phyloP scores from a whole-genome alignment of 2,888 invertebrate genomes.

The Ctena decussata region DNA sequence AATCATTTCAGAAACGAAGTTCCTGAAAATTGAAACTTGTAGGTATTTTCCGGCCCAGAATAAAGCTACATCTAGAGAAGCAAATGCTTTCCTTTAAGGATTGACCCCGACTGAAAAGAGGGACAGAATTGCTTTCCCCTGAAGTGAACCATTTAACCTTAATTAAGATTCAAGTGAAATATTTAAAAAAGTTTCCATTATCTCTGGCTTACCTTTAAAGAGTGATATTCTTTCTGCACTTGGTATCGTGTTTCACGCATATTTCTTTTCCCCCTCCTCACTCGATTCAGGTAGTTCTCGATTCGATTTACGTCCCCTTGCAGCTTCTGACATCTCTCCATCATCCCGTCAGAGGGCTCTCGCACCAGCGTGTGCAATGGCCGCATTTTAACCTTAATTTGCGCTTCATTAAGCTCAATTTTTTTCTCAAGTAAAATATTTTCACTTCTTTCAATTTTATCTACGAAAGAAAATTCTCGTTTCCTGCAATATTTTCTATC shows the following conservation, averaged over 20 bases:
- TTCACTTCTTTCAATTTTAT: conserved; percentile 67
- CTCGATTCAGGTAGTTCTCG: conserved; percentile 60
- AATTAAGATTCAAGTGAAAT: no score
- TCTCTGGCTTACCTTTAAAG: conserved; percentile 47
- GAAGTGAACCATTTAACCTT: no score
- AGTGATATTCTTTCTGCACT: conserved; percentile 76
- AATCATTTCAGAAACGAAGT: no score
- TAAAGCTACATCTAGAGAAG: no score
- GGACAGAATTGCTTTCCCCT: no score
- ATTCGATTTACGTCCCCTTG: conserved; percentile 69
- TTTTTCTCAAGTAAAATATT: conserved; percentile 67
- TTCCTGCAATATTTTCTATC: conserved; percentile 69
- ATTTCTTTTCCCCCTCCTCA: conserved; percentile 63
- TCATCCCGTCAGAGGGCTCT: conserved; percentile 63
- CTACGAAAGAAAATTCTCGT: conserved; percentile 66
- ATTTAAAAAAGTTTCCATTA: no score
- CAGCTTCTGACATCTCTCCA: conserved; percentile 60
- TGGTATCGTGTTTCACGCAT: conserved; percentile 67
- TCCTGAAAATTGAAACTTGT: no score
- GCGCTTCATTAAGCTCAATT: conserved; percentile 60
- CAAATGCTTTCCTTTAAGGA: no score
- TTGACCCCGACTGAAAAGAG: no score
- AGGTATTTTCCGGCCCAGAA: no score
- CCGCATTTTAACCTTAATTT: conserved; percentile 55
- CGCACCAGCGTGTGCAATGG: conserved; percentile 54